Evolutionary conservation across 2,797 vertebrate species (phyloP).

Genomic region (Helicolenus hilgendorfi): DNA sequence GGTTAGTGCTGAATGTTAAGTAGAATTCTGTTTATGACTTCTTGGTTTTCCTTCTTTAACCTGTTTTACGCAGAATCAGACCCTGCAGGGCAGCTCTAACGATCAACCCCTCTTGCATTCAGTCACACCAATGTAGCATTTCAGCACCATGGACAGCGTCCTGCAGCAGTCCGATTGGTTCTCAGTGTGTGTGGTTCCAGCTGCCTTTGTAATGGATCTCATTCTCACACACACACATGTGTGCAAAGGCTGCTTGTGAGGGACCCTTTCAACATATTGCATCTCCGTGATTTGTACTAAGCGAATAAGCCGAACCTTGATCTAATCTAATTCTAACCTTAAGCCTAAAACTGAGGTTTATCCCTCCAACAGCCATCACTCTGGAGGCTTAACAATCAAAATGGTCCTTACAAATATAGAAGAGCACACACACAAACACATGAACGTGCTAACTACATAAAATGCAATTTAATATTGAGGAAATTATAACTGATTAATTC

Average conservation of each 20-base stretch:
- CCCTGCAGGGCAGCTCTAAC: background rate
- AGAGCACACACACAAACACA: background rate
- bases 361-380: background rate
- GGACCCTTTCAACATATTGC: background rate
- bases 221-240: background rate
- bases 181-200: background rate
- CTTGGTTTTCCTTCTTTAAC: slow-evolving; percentile 1
- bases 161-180: background rate
- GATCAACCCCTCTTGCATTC: background rate
- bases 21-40: background rate
- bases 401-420: background rate
- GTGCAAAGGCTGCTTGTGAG: background rate
- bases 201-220: background rate
- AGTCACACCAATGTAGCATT: background rate
- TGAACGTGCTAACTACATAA: background rate
- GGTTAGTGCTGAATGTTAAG: slow-evolving; percentile 28
- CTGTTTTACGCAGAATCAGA: background rate
- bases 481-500: background rate
- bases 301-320: background rate
- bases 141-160: slow-evolving; percentile 77
- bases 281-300: background rate
- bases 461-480: background rate
- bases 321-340: background rate
- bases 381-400: background rate
- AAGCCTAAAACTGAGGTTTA: background rate